phyloP scores from a whole-genome alignment of 2,888 invertebrate genomes.

The Euplagia quadripunctaria region DNA sequence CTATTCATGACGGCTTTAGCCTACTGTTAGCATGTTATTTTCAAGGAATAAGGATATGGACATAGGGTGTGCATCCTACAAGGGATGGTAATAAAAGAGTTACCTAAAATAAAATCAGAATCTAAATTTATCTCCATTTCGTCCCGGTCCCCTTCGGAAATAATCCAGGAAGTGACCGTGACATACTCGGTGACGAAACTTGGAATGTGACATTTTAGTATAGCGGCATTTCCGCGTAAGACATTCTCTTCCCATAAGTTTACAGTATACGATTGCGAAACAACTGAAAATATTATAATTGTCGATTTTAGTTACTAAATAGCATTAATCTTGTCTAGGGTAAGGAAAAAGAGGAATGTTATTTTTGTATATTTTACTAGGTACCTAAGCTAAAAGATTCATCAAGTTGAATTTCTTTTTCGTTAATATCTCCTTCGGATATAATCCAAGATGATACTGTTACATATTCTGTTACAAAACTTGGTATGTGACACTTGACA shows the following conservation, averaged over 20 bases:
- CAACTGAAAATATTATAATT: constrained; percentile 88
- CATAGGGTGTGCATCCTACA: constrained; percentile 33
- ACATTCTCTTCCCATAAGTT: constrained; percentile 98
- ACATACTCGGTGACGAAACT: constrained; percentile 97
- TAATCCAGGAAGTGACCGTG: constrained; percentile 94
- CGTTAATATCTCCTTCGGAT: constrained; percentile 89
- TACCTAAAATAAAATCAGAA: constrained; percentile 79
- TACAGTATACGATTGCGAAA: constrained; percentile 95
- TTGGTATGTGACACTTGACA: constrained; percentile 97
- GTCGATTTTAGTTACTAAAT: not conserved
- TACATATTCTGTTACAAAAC: constrained; percentile 97
- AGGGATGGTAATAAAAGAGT: constrained; percentile 34
- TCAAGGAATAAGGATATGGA: constrained; percentile 27
- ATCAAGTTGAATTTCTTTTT: constrained; percentile 75
- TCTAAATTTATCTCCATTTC: constrained; percentile 84
- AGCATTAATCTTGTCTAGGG: constrained; percentile 11
- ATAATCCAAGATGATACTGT: constrained; percentile 95
- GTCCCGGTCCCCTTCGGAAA: constrained; percentile 88
- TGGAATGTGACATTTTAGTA: constrained; percentile 97
- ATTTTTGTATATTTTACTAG: constrained; percentile 7
- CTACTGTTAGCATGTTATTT: too few species aligned
- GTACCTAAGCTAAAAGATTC: constrained; percentile 76
- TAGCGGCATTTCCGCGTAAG: constrained; percentile 95
- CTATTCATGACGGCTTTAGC: too few species aligned
- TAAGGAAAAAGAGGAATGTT: constrained; percentile 16